These are phyloP conservation scores for Brachionus manjavacas DNA, from an alignment of 1,140 invertebrate genomes.

Conservation along the genomic window DNA sequence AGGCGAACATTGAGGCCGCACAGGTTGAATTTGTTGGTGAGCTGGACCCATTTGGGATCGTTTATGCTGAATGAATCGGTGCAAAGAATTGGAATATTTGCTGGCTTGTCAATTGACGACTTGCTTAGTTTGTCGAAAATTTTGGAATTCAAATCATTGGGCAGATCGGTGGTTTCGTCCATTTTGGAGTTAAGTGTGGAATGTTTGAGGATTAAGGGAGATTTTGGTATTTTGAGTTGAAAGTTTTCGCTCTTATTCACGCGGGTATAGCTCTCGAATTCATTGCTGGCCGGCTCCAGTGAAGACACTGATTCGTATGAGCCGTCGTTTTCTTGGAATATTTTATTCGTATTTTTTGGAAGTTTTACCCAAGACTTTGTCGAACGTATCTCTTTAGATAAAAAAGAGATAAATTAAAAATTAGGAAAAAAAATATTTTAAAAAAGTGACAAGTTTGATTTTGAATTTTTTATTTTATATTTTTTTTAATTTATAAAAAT, in stretches of 20 bases:
- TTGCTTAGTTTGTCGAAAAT: conserved; percentile 5
- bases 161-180: neutral
- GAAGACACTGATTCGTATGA: conserved; percentile 33
- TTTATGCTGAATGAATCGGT: neutral
- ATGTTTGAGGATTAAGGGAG: conserved; percentile 14
- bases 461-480: too few relatives aligned
- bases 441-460: too few relatives aligned
- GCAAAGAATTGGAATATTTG: conserved; percentile 25
- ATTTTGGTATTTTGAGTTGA: neutral
- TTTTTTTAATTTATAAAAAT: too few relatives aligned
- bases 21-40: neutral
- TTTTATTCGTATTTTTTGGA: neutral
- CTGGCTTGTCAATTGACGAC: conserved; percentile 27
- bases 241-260: neutral
- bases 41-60: conserved; percentile 23
- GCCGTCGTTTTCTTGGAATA: conserved; percentile 20
- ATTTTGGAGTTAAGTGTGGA: conserved; percentile 26
- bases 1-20: conserved; percentile 31
- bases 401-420: neutral
- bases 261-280: conserved; percentile 31
- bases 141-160: neutral
- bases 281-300: conserved; percentile 22
- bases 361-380: conserved; percentile 35
- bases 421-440: too few relatives aligned
- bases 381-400: conserved; percentile 19